Evolutionary conservation across 30 jellyfish, hydroid and myxozoan species (phyloP).

Genomic region (Clytia hemisphaerica): DNA sequence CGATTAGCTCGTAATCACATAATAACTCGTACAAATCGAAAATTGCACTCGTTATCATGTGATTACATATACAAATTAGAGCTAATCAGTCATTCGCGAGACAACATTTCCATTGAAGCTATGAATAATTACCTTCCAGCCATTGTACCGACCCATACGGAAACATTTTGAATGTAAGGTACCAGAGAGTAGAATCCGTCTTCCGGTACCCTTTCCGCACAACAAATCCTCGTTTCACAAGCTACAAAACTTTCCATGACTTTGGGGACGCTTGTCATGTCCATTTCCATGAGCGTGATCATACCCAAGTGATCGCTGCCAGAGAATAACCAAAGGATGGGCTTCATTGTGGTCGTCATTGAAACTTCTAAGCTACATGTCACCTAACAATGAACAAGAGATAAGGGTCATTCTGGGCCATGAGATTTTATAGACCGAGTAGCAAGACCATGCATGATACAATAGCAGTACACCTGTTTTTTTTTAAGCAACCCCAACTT

Average conservation of each 20-base stretch:
- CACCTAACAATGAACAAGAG: slow-evolving; percentile 32
- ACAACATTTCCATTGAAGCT: no score
- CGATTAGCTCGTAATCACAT: no score
- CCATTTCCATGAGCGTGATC: slow-evolving; percentile 77
- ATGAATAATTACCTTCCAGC: slow-evolving; percentile 73
- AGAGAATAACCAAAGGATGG: slow-evolving; percentile 81
- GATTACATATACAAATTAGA: no score
- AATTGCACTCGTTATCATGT: no score
- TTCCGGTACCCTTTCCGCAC: slow-evolving; percentile 73
- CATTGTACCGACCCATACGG: slow-evolving; percentile 90
- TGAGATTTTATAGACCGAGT: no score
- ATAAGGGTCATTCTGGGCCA: no score
- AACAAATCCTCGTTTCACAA: slow-evolving; percentile 64
- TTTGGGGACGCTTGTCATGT: slow-evolving; percentile 70
- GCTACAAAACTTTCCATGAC: slow-evolving; percentile 75
- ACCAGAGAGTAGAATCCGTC: no score
- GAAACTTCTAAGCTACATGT: slow-evolving; percentile 73
- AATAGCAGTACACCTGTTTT: no score
- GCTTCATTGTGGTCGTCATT: slow-evolving; percentile 31
- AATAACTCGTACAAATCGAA: no score
- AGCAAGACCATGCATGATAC: no score
- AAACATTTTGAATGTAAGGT: slow-evolving; percentile 19
- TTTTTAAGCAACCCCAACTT: no score
- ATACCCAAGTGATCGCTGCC: slow-evolving; percentile 88
- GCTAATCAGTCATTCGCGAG: no score